Conservation (phyloP, 2,113 vertebrate genomes). For the Empidonax alnorum region DNA sequence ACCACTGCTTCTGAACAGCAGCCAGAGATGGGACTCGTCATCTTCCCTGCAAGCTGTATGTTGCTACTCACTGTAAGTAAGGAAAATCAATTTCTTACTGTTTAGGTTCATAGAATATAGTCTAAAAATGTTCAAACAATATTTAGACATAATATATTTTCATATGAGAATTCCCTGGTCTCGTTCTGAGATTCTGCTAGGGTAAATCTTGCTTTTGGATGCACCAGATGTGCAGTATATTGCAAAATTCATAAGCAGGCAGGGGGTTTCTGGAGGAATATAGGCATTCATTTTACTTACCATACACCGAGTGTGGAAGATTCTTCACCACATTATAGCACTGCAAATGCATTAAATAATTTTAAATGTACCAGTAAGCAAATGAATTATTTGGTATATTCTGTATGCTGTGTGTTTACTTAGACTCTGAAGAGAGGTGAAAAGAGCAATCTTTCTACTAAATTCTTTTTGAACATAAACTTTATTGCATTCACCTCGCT, state of each 20-base stretch:
- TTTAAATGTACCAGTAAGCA: neutral
- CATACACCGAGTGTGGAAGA: neutral
- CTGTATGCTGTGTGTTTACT: neutral
- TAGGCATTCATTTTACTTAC: neutral
- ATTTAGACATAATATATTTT: neutral
- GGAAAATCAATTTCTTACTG: neutral
- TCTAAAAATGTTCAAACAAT: neutral
- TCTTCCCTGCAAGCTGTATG: neutral
- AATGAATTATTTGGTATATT: neutral
- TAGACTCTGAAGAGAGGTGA: neutral
- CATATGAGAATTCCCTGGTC: neutral
- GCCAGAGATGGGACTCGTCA: neutral
- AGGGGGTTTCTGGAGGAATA: neutral
- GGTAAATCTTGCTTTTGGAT: neutral
- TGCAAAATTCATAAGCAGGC: neutral
- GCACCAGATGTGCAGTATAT: neutral
- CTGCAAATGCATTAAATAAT: neutral
- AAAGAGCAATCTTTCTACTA: constrained; percentile 13
- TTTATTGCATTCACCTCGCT: neutral
- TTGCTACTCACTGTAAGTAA: neutral
- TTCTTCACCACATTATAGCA: neutral
- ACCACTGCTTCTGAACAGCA: neutral
- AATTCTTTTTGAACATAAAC: neutral
- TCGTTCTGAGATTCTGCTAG: neutral
- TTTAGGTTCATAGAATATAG: neutral